phyloP scores from a whole-genome alignment of 1,140 invertebrate species.

The Aphelenchoides avenae region DNA sequence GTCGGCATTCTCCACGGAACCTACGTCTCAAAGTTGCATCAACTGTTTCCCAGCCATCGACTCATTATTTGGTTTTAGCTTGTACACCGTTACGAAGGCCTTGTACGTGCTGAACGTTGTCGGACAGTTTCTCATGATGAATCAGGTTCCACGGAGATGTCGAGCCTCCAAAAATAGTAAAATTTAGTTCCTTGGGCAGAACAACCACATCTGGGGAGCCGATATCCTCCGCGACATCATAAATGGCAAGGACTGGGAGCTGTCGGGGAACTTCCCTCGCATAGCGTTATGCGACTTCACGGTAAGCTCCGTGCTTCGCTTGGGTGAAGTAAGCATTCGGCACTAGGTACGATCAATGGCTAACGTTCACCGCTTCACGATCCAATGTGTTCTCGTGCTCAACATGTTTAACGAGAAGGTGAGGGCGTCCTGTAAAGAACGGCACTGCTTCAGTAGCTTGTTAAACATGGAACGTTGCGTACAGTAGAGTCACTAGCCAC shows the following conservation, averaged over 20 bases:
- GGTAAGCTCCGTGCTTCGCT: conserved; percentile 8
- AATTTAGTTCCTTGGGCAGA: conserved; percentile 12
- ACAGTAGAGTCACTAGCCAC: no score
- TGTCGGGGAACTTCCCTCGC: conserved; percentile 60
- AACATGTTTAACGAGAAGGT: conserved; percentile 55
- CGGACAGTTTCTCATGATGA: conserved; percentile 64
- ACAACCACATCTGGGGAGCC: conserved; percentile 44
- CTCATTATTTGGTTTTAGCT: conserved; percentile 26
- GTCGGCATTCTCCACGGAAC: conserved; percentile 27
- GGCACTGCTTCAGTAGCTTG: conserved; percentile 12
- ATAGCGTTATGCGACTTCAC: conserved; percentile 62
- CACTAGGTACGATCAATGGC: conserved; percentile 52
- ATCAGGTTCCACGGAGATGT: conserved; percentile 61
- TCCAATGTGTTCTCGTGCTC: conserved; percentile 56
- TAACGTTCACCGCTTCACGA: conserved; percentile 58
- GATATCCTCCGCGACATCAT: conserved; percentile 48
- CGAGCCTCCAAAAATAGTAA: neutral
- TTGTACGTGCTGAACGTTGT: conserved; percentile 63
- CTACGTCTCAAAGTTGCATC: conserved; percentile 26
- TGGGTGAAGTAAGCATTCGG: conserved; percentile 16
- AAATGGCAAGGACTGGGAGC: conserved; percentile 52
- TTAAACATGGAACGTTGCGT: conserved; percentile 9
- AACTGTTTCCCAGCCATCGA: neutral
- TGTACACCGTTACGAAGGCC: conserved; percentile 62
- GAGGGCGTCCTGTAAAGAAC: conserved; percentile 11